phyloP scores from a whole-genome alignment of 1,140 invertebrate species.

The Brachionus plicatilis region DNA sequence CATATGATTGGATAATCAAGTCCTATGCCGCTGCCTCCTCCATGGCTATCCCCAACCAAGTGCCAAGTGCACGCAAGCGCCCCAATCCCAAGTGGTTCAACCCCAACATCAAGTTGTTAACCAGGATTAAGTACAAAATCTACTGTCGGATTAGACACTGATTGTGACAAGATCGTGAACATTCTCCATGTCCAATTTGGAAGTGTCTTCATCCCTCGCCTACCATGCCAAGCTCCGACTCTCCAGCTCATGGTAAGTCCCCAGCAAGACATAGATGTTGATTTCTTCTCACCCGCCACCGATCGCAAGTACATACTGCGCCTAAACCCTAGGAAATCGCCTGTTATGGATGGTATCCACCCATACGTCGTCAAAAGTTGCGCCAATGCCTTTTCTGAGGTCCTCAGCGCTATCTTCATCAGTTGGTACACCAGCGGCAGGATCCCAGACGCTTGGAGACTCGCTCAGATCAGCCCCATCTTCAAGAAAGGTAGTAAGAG shows the following conservation, averaged over 20 bases:
- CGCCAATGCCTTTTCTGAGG: background rate
- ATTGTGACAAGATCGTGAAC: background rate
- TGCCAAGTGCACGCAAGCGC: background rate
- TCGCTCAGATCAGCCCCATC: background rate
- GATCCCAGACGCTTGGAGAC: background rate
- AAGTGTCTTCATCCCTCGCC: background rate
- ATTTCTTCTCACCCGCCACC: background rate
- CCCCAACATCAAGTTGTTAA: no score
- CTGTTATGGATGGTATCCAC: background rate
- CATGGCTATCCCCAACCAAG: background rate
- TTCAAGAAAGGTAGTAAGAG: conserved; percentile 1
- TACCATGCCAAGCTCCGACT: background rate
- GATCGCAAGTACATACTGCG: background rate
- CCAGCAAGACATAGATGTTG: background rate
- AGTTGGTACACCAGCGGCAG: background rate
- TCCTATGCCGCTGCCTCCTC: background rate
- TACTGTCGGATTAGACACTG: background rate
- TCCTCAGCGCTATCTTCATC: background rate
- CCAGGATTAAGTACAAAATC: no score
- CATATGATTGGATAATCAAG: background rate
- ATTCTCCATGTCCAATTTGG: background rate
- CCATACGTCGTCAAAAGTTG: background rate
- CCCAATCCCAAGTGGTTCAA: background rate
- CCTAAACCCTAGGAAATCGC: background rate
- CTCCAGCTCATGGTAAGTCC: background rate